Evolutionary conservation across 2,888 invertebrate genomes (phyloP), one percentile per base, ranked within the genome.

Genomic region (Blastobasis adustella): DNA sequence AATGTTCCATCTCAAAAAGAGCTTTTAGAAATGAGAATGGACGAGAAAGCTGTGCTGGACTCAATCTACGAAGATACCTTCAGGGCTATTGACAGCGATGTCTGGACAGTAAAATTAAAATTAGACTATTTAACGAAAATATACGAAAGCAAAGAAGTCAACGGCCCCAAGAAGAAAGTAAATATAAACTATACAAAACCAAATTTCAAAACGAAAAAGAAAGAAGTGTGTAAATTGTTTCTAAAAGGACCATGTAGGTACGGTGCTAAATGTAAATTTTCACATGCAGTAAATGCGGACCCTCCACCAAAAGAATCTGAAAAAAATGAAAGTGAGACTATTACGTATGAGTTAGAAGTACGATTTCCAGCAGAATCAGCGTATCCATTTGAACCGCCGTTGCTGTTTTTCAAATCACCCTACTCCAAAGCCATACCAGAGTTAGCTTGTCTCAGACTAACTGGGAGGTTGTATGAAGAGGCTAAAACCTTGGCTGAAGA

Each of bases 21-120:
- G 63, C 67, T 93, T 44, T 58, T 90, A 38, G 93, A 93, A 71
- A 92, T 92, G 80, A 89, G 92, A 54, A 79, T 77, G 7, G 95
- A 95, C 52, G 95, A 96, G 67, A 92, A 92, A 73, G 91, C 92
- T 57, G 94, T 93, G 0, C 76, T 96, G 40, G 91, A 93, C 76
- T 94, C 95, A 10, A 95, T 95, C 58, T 96, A 95, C 64, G 95
- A 94, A 54, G 81, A 89, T 39, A 87, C 89, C 39, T 95, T 94
- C 71, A 88, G 84, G 63, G 92, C 92, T 55, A 93, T 93, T 70
- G 93, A 94, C 51, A 85, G 88, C 50, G 91, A 94, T 77, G 89
- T 95, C 10, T 96, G 95, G 95, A 90, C 86, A 56, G 79, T 95
- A 0, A 91, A 90, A 65, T 78, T 95, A 52, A 90, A 92, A 64